Conservation (phyloP, 2,888 invertebrate species). For the Thera obeliscata region DNA sequence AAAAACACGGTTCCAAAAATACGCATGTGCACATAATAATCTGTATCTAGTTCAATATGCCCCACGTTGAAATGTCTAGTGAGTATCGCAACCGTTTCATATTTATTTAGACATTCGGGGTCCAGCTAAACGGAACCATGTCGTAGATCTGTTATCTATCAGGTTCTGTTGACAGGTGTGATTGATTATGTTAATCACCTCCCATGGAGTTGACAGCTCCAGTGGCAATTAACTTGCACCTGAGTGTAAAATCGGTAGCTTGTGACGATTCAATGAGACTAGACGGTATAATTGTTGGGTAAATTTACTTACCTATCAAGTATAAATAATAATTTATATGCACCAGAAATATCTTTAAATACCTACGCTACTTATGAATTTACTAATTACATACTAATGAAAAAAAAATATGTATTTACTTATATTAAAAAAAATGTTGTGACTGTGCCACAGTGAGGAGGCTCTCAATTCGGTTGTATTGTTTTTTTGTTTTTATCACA, state of each 20-base stretch:
- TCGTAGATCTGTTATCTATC: constrained; percentile 43
- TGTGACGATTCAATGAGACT: constrained; percentile 26
- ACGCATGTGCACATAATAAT: neutral
- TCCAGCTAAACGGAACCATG: constrained; percentile 37
- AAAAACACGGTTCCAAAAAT: too few relatives aligned
- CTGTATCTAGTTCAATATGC: neutral
- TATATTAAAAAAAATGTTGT: too few relatives aligned
- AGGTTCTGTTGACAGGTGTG: constrained; percentile 39
- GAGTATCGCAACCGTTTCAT: neutral
- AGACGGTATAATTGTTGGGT: constrained; percentile 10
- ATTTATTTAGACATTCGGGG: constrained; percentile 23
- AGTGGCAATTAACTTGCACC: constrained; percentile 39
- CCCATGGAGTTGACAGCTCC: constrained; percentile 39
- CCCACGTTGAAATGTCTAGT: neutral
- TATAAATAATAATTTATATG: neutral
- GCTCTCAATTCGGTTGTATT: too few relatives aligned
- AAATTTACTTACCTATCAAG: constrained; percentile 13
- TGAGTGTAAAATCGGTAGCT: constrained; percentile 34
- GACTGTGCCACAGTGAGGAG: too few relatives aligned
- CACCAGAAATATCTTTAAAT: too few relatives aligned
- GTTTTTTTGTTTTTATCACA: too few relatives aligned
- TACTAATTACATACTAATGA: too few relatives aligned
- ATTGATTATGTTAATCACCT: constrained; percentile 44
- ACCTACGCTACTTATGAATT: too few relatives aligned
- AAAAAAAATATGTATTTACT: too few relatives aligned